These are phyloP conservation scores for Acleris literana DNA, from an alignment of 2,888 invertebrate genomes.

Conservation along the genomic window DNA sequence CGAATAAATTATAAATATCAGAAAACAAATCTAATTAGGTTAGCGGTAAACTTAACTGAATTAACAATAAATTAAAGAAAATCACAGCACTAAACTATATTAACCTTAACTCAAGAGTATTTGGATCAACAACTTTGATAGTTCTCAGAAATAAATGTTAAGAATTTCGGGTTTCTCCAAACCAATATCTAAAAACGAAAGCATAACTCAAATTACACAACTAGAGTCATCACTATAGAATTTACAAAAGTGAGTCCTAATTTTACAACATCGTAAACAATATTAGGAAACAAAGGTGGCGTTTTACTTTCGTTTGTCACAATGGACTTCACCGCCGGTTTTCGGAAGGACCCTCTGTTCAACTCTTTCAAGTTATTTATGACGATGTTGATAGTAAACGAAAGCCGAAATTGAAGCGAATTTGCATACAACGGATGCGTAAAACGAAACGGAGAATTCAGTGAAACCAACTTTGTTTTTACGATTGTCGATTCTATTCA, in stretches of 20 bases:
- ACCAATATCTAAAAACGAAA: conserved; percentile 10
- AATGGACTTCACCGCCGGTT: conserved; percentile 44
- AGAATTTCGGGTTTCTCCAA: conserved; percentile 3
- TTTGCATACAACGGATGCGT: conserved; percentile 69
- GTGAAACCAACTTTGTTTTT: conserved; percentile 42
- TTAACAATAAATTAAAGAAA: too few species aligned
- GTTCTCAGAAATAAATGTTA: not conserved
- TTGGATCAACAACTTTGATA: too few species aligned
- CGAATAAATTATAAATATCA: too few species aligned
- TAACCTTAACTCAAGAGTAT: too few species aligned
- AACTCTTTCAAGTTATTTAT: conserved; percentile 57
- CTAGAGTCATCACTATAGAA: conserved; percentile 26
- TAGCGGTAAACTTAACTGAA: too few species aligned
- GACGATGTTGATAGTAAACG: conserved; percentile 56
- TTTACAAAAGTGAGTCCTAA: conserved; percentile 18
- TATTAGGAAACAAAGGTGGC: conserved; percentile 32
- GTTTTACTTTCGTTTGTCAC: conserved; percentile 47
- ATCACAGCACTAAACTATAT: too few species aligned
- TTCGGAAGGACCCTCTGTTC: conserved; percentile 45
- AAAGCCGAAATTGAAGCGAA: conserved; percentile 60
- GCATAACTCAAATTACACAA: conserved; percentile 16
- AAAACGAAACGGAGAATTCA: conserved; percentile 40
- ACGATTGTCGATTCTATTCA: conserved; percentile 50
- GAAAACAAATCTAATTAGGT: too few species aligned
- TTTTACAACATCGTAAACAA: conserved; percentile 37